phyloP scores from a whole-genome alignment of 2,113 vertebrate genomes.

The Baryphthengus martii region DNA sequence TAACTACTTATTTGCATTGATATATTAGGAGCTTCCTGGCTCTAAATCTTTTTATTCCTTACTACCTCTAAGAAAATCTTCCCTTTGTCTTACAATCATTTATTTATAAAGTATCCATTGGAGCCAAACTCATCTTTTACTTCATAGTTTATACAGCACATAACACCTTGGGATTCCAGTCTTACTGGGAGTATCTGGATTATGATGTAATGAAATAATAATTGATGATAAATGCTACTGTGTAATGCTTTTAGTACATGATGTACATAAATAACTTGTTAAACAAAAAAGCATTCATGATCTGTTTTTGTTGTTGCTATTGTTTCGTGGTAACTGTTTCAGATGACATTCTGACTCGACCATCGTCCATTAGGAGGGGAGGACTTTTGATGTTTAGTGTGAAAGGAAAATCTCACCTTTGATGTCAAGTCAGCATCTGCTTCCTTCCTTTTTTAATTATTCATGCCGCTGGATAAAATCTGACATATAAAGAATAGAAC shows the following conservation, averaged over 20 bases:
- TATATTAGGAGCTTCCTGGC: neutral
- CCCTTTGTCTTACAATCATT: neutral
- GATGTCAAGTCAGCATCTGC: neutral
- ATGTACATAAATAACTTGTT: neutral
- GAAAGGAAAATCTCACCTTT: neutral
- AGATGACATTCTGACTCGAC: neutral
- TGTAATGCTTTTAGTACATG: neutral
- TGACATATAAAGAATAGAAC: neutral
- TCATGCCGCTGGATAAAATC: neutral
- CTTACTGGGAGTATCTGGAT: neutral
- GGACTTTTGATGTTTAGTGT: neutral
- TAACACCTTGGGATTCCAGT: neutral
- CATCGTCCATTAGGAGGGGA: neutral
- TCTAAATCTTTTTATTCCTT: neutral
- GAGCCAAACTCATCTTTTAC: neutral
- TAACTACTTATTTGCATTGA: neutral
- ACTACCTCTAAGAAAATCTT: neutral
- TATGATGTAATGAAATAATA: neutral
- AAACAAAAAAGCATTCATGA: neutral
- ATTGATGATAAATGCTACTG: neutral
- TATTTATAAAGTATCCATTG: neutral
- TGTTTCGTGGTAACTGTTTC: neutral
- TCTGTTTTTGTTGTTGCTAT: neutral
- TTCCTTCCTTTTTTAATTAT: slow-evolving; percentile 1
- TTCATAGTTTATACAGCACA: neutral